Percentiles rank a stretch among this genome's conserved stretches.
phyloP scores from a whole-genome alignment of 2,888 invertebrate genomes.

The Tethea ocularis region DNA sequence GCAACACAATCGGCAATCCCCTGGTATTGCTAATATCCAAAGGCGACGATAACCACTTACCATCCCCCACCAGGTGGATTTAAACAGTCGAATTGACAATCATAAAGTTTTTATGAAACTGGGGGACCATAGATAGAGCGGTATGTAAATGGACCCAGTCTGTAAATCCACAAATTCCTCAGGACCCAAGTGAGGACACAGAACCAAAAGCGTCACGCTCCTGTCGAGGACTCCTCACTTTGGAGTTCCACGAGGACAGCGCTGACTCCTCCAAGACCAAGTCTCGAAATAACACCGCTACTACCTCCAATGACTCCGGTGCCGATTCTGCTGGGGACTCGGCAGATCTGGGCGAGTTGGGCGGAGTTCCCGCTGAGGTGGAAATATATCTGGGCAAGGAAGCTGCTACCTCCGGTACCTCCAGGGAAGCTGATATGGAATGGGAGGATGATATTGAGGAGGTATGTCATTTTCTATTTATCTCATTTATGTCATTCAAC shows the following conservation, averaged over 20 bases:
- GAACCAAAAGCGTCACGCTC: slow-evolving; percentile 17
- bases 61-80: too few relatives aligned
- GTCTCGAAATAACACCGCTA: background rate
- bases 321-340: background rate
- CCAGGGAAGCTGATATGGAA: slow-evolving; percentile 34
- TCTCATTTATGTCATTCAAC: background rate
- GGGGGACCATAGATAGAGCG: too few relatives aligned
- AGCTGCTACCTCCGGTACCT: slow-evolving; percentile 32
- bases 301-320: background rate
- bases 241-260: slow-evolving; percentile 42
- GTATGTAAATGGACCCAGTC: too few relatives aligned
- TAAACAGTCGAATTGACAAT: too few relatives aligned
- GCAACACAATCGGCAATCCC: too few relatives aligned
- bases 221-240: slow-evolving; percentile 44
- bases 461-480: background rate
- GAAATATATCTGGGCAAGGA: slow-evolving; percentile 50
- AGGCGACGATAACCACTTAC: too few relatives aligned
- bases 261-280: background rate
- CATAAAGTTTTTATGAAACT: too few relatives aligned
- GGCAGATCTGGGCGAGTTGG: slow-evolving; percentile 4
- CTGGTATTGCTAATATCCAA: too few relatives aligned
- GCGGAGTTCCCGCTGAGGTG: slow-evolving; percentile 40
- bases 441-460: slow-evolving; percentile 28
- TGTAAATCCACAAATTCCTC: background rate
- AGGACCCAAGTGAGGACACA: background rate